Conservation (phyloP, 2,888 invertebrate genomes). For the Dendrolimus pini region DNA sequence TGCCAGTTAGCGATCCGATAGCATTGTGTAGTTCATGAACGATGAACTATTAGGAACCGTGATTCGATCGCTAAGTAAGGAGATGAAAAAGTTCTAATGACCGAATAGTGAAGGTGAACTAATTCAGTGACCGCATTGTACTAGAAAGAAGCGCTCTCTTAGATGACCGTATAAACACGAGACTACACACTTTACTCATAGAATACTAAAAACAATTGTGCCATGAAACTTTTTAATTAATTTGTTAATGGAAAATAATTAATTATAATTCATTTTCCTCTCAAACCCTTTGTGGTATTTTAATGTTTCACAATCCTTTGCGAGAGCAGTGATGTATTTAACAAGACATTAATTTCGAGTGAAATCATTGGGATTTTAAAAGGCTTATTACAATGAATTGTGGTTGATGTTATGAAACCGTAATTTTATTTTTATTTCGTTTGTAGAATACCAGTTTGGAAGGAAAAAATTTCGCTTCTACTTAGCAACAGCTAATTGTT, state of each 20-base stretch:
- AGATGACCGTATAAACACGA: no score
- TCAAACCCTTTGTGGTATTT: not conserved
- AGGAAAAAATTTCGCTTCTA: not conserved
- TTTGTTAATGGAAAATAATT: not conserved
- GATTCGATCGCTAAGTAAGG: no score
- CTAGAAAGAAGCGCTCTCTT: no score
- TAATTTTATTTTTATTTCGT: not conserved
- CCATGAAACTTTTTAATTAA: not conserved
- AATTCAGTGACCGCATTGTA: no score
- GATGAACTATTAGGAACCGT: no score
- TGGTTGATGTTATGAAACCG: not conserved
- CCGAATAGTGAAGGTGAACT: no score
- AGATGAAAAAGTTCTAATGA: no score
- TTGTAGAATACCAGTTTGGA: not conserved
- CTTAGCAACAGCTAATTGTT: not conserved
- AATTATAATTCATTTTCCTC: not conserved
- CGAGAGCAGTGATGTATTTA: not conserved
- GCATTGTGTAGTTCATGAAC: no score
- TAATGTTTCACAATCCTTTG: not conserved
- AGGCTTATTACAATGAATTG: not conserved
- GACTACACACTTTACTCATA: no score
- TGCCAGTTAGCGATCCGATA: no score
- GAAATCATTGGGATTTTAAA: not conserved
- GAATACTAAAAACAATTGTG: no score
- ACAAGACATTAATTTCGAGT: not conserved